Base-by-base conservation (phyloP, 2,113 vertebrate species). In the Pogonocichla stellata region DNA sequence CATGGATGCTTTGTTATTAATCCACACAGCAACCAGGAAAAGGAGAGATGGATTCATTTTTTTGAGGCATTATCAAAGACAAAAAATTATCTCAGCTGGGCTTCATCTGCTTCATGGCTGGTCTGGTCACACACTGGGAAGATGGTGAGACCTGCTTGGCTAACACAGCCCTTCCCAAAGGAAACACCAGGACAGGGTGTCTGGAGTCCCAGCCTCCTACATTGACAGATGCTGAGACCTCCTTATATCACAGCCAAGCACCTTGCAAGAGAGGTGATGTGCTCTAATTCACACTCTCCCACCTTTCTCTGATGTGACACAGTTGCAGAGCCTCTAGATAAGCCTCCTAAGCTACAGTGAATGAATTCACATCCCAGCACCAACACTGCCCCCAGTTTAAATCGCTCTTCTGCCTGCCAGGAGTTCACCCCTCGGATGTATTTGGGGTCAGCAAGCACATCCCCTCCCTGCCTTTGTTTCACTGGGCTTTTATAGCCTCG, bases 1-100 rank as follows among this genome's bases (percentile, higher is more conserved):
- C 78, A 48, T 56, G 3, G 6, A 53, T 82, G 96, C 82, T 92
- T 86, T 77, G 88, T 88, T 92, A 88, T 69, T 92, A 88, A 96
- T 90, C 92, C 2, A 2, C 6, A 5, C 67, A 70, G 90, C 34
- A 18, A 70, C 40, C 42, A 15, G 54, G 58, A 28, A 92, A 50
- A 20, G 58, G 12, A 75, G 33, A 85, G 31, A 12, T 34, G 58
- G 85, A 80, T 54, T 72, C 26, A 24, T 54, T 65, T 72, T 72
- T 38, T 8, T 56, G 17, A 84, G 64, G 64, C 26, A 74, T 38
- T 94, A 86, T 58, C 86, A 65, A 87, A 75, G 62, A 53, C 17
- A 70, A 67, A 78, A 62, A 56, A 74, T 31, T 38, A 79, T 16
- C 73, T 93, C 4, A 28, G 40, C 26, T 43, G 33, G 29, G 33